Evolutionary conservation across 2,113 vertebrate genomes (phyloP).

Genomic region (Aspidoscelis tigris): DNA sequence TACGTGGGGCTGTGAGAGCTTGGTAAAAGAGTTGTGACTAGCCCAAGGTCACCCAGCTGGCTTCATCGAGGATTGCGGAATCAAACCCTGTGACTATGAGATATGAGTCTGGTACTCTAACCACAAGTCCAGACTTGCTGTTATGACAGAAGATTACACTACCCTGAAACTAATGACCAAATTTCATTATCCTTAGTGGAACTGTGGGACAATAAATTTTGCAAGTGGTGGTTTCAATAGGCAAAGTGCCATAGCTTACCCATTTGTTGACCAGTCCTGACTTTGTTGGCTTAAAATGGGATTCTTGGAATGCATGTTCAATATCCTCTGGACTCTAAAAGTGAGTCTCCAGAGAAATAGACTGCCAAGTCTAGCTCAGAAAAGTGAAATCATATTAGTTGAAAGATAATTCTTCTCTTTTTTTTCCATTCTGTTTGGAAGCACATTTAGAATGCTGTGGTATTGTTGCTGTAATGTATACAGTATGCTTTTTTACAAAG

Average conservation of each 20-base stretch:
- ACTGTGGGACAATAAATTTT: background rate
- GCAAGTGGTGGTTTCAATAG: background rate
- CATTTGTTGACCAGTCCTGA: too few relatives aligned
- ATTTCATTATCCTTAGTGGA: background rate
- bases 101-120: too few relatives aligned
- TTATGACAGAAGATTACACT: background rate
- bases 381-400: background rate
- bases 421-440: background rate
- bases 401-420: background rate
- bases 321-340: background rate
- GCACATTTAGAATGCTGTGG: background rate
- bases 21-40: too few relatives aligned
- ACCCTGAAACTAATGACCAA: background rate
- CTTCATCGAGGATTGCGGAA: too few relatives aligned
- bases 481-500: too few relatives aligned
- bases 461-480: background rate
- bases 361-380: background rate
- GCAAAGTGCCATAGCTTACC: background rate
- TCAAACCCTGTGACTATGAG: too few relatives aligned
- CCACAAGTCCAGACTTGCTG: background rate
- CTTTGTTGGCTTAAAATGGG: background rate
- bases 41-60: too few relatives aligned
- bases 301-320: background rate
- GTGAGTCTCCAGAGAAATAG: background rate
- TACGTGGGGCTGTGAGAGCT: too few relatives aligned